A percentile compares a stretch with the other conserved stretches of the same genome.
Evolutionary conservation across 1,140 invertebrate species (phyloP).

Genomic region (Drosophila sp.): DNA sequence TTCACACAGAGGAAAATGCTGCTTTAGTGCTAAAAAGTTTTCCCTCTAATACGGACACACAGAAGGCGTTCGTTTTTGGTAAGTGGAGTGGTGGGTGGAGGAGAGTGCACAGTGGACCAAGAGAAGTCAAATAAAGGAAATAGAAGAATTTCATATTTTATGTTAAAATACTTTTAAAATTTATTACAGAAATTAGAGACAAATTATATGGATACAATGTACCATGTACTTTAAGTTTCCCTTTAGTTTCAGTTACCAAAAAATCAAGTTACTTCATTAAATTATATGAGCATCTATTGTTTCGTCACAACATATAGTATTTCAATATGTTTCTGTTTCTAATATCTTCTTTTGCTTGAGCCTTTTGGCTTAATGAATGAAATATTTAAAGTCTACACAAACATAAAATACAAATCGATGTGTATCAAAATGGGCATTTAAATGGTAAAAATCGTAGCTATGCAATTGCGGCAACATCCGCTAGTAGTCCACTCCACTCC

Average conservation of each 20-base stretch:
- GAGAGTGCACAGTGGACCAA: constrained; percentile 4
- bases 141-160: too few species aligned
- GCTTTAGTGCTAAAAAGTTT: constrained; percentile 70
- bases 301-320: too few species aligned
- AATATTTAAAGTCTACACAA: constrained; percentile 36
- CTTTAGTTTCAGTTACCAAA: too few species aligned
- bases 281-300: too few species aligned
- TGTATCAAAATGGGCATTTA: constrained; percentile 37
- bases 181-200: too few species aligned
- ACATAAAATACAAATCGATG: neutral
- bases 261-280: too few species aligned
- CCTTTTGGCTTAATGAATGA: neutral
- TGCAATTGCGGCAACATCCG: constrained; percentile 23
- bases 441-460: constrained; percentile 37
- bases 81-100: neutral
- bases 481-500: neutral
- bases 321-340: too few species aligned
- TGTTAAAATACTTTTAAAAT: too few species aligned
- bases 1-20: constrained; percentile 69
- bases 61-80: constrained; percentile 27
- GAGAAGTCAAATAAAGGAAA: neutral
- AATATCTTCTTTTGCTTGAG: neutral
- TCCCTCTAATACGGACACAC: constrained; percentile 44
- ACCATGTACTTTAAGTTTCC: too few species aligned
- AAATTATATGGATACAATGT: too few species aligned